phyloP scores from a whole-genome alignment of 2,888 invertebrate genomes.

The Eilema sororculum region DNA sequence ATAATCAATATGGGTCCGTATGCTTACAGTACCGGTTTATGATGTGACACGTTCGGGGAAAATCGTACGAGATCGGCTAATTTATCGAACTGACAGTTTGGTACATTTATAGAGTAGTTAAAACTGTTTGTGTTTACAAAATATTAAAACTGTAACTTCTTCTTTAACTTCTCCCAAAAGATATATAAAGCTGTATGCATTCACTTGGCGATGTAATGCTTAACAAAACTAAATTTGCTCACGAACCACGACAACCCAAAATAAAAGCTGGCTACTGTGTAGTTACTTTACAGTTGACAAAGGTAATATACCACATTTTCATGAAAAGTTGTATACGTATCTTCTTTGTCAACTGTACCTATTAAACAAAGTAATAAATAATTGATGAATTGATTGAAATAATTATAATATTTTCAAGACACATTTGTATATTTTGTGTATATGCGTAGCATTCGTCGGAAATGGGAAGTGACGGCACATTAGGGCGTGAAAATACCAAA shows the following conservation, averaged over 20 bases:
- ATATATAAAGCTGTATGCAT: too few species aligned
- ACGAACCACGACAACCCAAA: not conserved
- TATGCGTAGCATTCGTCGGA: conserved; percentile 12
- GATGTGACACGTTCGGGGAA: too few species aligned
- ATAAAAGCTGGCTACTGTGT: not conserved
- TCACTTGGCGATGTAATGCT: not conserved
- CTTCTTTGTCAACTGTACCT: too few species aligned
- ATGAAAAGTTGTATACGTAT: too few species aligned
- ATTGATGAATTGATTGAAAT: too few species aligned
- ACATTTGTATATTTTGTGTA: not conserved
- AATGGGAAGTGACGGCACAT: conserved; percentile 43
- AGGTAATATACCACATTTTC: too few species aligned
- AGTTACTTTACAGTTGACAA: too few species aligned
- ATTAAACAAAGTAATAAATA: too few species aligned
- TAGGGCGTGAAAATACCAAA: conserved; percentile 51
- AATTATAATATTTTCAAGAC: not conserved
- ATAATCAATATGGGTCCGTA: too few species aligned
- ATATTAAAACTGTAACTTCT: not conserved
- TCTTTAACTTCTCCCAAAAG: not conserved
- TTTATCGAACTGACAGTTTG: not conserved
- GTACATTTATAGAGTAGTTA: not conserved
- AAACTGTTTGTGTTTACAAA: not conserved
- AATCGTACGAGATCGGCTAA: too few species aligned
- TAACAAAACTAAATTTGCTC: not conserved
- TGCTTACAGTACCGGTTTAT: too few species aligned